Conservation (phyloP, 2,113 vertebrate species). For the Cyrtonyx montezumae region DNA sequence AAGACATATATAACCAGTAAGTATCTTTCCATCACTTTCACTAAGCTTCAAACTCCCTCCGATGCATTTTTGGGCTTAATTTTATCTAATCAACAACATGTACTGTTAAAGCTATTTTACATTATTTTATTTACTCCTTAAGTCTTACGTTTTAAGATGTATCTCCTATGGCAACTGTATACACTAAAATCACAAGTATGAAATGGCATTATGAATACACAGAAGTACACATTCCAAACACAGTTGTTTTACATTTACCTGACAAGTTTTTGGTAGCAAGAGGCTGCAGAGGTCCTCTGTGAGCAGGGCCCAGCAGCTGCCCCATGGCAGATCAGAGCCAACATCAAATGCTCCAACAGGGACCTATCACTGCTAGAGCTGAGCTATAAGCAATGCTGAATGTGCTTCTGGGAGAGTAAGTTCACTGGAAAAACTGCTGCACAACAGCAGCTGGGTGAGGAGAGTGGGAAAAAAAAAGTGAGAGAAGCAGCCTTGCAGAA, state of each 20-base stretch:
- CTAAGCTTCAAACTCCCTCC: not conserved
- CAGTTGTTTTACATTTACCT: not conserved
- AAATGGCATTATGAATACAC: not conserved
- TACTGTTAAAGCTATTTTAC: not conserved
- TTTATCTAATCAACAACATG: not conserved
- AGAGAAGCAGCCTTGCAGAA: not conserved
- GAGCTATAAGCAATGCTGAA: not conserved
- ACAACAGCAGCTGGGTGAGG: not conserved
- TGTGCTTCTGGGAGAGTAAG: not conserved
- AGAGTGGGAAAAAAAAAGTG: not conserved
- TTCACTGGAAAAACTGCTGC: not conserved
- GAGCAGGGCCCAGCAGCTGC: not conserved
- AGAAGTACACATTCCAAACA: not conserved
- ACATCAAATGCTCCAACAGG: not conserved
- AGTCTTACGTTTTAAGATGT: not conserved
- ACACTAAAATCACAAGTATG: not conserved
- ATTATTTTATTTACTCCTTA: not conserved
- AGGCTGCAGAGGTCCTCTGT: not conserved
- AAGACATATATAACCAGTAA: not conserved
- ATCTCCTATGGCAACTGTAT: not conserved
- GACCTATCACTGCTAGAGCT: not conserved
- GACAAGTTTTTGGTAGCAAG: not conserved
- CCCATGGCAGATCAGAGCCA: not conserved
- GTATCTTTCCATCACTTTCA: not conserved
- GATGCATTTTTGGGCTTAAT: not conserved